These are phyloP conservation scores for Cotesia glomerata DNA, from an alignment of 1,140 invertebrate species.

Conservation along the genomic window DNA sequence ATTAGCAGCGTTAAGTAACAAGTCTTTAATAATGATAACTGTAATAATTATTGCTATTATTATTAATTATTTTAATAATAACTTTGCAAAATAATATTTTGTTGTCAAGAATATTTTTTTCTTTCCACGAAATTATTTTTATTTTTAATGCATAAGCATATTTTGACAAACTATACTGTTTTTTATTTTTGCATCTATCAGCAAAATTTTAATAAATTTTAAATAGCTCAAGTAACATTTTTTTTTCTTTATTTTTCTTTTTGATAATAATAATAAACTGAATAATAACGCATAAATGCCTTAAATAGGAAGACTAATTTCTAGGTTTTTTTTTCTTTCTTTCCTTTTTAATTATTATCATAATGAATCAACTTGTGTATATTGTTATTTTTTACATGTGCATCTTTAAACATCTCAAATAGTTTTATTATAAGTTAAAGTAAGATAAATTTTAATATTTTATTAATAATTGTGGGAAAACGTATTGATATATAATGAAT, in stretches of 20 bases:
- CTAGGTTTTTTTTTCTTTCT: background rate
- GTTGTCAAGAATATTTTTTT: background rate
- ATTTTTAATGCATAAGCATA: background rate
- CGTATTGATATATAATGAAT: background rate
- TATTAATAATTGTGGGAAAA: background rate
- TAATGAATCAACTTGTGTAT: background rate
- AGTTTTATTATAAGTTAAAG: background rate
- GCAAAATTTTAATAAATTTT: background rate
- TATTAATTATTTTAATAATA: conserved; percentile 1
- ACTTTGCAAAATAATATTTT: background rate
- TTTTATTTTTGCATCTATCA: background rate
- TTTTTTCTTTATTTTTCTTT: too few species aligned
- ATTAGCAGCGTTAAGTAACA: background rate
- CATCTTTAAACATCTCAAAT: background rate
- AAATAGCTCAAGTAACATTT: conserved; percentile 1
- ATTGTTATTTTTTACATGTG: background rate
- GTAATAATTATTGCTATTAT: background rate
- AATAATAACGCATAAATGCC: conserved; percentile 1
- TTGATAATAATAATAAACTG: background rate
- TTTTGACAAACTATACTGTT: background rate
- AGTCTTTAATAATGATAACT: background rate
- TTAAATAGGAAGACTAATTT: conserved; percentile 13
- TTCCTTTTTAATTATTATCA: background rate
- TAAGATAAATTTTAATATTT: background rate
- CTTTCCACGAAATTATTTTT: background rate